phyloP scores from a whole-genome alignment of 1,140 invertebrate genomes.

The Meloidogyne floridensis region DNA sequence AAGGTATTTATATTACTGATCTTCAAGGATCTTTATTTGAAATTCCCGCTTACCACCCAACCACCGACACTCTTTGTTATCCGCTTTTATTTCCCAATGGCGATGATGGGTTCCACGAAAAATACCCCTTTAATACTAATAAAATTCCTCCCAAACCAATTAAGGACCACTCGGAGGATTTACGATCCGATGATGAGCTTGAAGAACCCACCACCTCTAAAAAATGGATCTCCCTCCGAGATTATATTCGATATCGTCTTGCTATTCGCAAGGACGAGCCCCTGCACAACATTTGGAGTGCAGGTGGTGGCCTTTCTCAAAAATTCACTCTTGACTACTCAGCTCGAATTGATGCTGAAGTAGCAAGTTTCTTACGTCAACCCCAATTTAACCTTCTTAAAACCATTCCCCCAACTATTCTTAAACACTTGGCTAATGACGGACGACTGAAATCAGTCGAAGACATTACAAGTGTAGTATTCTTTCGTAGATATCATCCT shows the following conservation, averaged over 20 bases:
- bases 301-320: background rate
- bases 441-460: background rate
- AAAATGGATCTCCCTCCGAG: background rate
- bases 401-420: background rate
- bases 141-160: background rate
- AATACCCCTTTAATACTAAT: background rate
- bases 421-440: background rate
- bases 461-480: constrained; percentile 8
- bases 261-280: background rate
- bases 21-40: background rate
- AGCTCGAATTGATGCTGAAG: background rate
- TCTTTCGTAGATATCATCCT: background rate
- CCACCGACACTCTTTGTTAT: background rate
- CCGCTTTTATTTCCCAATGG: background rate
- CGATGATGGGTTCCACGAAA: background rate
- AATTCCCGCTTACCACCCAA: background rate
- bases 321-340: background rate
- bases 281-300: background rate
- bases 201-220: background rate
- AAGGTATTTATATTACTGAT: background rate
- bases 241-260: background rate
- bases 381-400: too few relatives aligned
- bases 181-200: background rate
- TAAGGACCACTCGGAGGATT: background rate
- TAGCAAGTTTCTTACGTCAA: background rate